These are phyloP conservation scores for Argyrosomus japonicus DNA, from an alignment of 2,113 vertebrate genomes.

Conservation along the genomic window DNA sequence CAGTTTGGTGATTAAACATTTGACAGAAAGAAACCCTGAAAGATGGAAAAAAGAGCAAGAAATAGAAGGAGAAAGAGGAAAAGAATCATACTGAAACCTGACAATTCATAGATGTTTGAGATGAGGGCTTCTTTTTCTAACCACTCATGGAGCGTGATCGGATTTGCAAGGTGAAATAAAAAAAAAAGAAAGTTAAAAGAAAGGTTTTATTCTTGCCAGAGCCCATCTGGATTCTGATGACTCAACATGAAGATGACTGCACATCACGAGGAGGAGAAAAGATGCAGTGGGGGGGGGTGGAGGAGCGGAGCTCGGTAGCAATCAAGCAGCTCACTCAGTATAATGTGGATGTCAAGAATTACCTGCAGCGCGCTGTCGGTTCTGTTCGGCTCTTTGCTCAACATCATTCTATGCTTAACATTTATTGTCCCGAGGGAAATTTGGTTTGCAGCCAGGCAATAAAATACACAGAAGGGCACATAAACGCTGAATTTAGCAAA, in stretches of 20 bases:
- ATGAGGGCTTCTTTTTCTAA: background rate
- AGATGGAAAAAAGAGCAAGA: background rate
- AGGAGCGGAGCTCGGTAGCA: background rate
- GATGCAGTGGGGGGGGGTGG: background rate
- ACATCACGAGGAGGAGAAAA: background rate
- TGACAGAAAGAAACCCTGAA: background rate
- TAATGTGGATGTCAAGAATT: slow-evolving; percentile 6
- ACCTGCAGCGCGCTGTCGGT: background rate
- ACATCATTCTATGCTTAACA: slow-evolving; percentile 10
- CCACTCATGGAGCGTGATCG: background rate
- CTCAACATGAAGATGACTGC: slow-evolving; percentile 10
- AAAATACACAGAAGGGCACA: background rate
- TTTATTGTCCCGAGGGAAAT: background rate
- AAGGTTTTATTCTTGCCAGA: slow-evolving; percentile 10
- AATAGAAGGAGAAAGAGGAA: background rate
- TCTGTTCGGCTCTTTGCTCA: slow-evolving; percentile 15
- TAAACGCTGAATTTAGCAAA: background rate
- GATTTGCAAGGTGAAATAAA: background rate
- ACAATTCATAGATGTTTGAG: background rate
- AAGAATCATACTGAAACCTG: background rate
- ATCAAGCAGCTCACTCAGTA: slow-evolving; percentile 27
- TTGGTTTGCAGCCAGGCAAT: slow-evolving; percentile 14
- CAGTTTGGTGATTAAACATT: slow-evolving; percentile 21
- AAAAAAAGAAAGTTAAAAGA: background rate
- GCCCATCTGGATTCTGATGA: slow-evolving; percentile 29